Conservation (phyloP, 2,888 invertebrate genomes). For the Yponomeuta plumbellus region DNA sequence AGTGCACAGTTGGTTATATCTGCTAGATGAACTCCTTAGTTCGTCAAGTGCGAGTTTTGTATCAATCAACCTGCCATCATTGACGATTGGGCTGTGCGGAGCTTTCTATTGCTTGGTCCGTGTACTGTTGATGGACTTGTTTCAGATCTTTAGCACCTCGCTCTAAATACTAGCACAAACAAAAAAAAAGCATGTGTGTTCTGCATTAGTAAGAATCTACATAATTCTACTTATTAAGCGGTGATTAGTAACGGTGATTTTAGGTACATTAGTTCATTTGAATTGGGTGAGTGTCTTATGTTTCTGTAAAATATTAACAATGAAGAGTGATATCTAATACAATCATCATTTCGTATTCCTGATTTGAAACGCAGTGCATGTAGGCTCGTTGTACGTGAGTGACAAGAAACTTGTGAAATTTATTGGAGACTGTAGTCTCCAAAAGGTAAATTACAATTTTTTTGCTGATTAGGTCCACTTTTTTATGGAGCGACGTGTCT, state of each 20-base stretch:
- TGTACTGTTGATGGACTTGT: not conserved
- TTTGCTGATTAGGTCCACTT: not conserved
- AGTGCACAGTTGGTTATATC: not conserved
- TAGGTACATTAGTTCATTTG: not conserved
- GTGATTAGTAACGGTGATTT: not conserved
- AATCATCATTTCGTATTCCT: too few species aligned
- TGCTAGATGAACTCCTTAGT: not conserved
- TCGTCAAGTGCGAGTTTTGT: not conserved
- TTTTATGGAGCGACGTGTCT: not conserved
- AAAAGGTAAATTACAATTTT: not conserved
- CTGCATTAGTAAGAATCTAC: not conserved
- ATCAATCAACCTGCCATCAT: slow-evolving; percentile 9
- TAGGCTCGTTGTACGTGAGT: too few species aligned
- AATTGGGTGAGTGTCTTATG: not conserved
- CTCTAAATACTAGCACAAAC: not conserved
- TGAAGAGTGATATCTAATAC: not conserved
- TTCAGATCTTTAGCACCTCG: not conserved
- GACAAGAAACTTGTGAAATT: too few species aligned
- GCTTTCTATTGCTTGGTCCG: not conserved
- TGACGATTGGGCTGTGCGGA: not conserved
- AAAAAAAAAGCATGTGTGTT: slow-evolving; percentile 1
- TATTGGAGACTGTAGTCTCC: not conserved
- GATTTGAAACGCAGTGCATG: too few species aligned
- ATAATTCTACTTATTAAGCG: not conserved
- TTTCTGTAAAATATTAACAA: not conserved